Base-by-base conservation (phyloP, 2,113 vertebrate genomes). In the Clarias macrocephalus region DNA sequence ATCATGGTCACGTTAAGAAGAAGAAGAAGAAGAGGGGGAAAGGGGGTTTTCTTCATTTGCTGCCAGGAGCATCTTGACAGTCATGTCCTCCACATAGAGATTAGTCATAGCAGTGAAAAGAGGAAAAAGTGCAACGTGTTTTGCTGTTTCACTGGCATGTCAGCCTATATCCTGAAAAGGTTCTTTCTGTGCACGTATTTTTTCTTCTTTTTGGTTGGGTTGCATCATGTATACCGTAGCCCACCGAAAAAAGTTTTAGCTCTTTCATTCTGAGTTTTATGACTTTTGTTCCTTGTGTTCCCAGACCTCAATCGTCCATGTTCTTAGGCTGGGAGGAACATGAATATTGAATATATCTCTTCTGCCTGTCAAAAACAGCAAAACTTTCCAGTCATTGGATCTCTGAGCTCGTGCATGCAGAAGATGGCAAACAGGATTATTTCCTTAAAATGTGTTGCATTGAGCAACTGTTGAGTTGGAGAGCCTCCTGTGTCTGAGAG, bases 41-140 rank as follows among this genome's bases (percentile, higher is more conserved):
- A 89, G 88, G 88, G 92, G 66, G 18, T 90, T 82, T 92, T 89
- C 93, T 94, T 94, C 91, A 85, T 90, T 94, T 90, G 79, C 92
- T 94, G 93, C 92, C 94, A 94, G 91, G 86, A 91, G 91, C 89
- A 87, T 93, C 92, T 91, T 89, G 88, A 83, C 73, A 86, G 88
- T 90, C 89, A 87, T 91, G 92, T 92, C 92, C 94, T 89, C 90
- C 92, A 95, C 91, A 92, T 95, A 92, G 25, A 94, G 93, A 90
- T 92, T 91, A 93, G 93, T 95, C 95, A 95, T 94, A 95, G 93
- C 91, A 94, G 93, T 94, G 95, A 95, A 96, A 96, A 96, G 95
- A 94, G 95, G 93, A 95, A 96, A 95, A 92, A 93, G 90, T 85
- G 87, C 86, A 86, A 87, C 88, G 86, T 68, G 82, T 85, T 87